Evolutionary conservation across 2,113 vertebrate species (phyloP).

Genomic region (Dromas ardeola): DNA sequence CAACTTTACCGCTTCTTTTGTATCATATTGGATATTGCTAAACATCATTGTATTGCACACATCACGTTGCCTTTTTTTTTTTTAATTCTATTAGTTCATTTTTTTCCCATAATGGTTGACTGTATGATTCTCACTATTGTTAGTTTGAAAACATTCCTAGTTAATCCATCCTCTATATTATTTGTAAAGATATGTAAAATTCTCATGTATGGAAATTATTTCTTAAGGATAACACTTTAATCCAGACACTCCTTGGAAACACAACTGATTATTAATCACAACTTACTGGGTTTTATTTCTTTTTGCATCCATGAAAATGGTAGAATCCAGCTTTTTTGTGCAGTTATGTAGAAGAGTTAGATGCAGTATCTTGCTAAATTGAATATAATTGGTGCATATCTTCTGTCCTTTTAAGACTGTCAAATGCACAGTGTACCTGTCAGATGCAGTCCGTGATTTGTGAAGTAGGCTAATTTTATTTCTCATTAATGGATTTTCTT

Average conservation of each 20-base stretch:
- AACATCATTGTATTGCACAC: not conserved
- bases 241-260: not conserved
- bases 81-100: not conserved
- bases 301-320: not conserved
- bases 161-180: not conserved
- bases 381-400: not conserved
- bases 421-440: not conserved
- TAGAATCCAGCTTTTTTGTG: not conserved
- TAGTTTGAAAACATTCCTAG: not conserved
- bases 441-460: not conserved
- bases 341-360: not conserved
- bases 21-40: not conserved
- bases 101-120: not conserved
- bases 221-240: not conserved
- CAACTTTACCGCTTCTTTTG: not conserved
- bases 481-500: not conserved
- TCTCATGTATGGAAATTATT: not conserved
- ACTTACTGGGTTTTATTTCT: rapidly evolving
- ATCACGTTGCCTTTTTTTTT: not conserved
- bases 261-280: not conserved
- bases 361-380: not conserved
- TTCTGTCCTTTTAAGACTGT: not conserved
- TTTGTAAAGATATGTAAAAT: not conserved
- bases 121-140: not conserved
- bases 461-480: not conserved